phyloP scores from a whole-genome alignment of 2,797 vertebrate species.

The Spheniscus humboldti region DNA sequence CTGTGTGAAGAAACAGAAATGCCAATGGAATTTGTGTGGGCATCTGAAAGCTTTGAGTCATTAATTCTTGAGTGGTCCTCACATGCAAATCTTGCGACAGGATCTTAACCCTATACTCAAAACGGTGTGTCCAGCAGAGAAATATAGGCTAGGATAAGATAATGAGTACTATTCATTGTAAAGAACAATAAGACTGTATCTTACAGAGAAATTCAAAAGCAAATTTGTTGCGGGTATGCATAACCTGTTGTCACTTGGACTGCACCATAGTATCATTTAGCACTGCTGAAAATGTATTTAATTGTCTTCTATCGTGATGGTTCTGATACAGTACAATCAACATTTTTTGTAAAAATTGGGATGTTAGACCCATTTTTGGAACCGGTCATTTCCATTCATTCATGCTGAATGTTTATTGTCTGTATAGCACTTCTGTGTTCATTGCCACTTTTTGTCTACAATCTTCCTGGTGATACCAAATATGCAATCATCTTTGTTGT shows the following conservation, averaged over 20 bases:
- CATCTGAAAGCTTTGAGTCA: not conserved
- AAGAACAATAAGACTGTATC: not conserved
- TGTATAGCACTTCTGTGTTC: not conserved
- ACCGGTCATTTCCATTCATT: not conserved
- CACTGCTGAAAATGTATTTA: not conserved
- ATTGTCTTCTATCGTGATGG: not conserved
- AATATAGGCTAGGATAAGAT: not conserved
- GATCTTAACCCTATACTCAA: not conserved
- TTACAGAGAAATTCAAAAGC: not conserved
- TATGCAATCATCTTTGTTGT: not conserved
- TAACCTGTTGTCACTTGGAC: not conserved
- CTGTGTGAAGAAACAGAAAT: not conserved
- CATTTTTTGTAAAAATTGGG: not conserved
- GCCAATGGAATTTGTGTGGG: not conserved
- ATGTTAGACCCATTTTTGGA: not conserved
- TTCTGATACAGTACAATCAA: not conserved
- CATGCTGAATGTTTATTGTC: not conserved
- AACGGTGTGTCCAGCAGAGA: not conserved
- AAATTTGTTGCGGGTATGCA: not conserved
- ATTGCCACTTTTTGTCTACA: not conserved
- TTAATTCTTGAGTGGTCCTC: not conserved
- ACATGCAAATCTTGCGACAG: not conserved
- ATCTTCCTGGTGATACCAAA: not conserved
- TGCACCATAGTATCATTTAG: not conserved
- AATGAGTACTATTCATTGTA: not conserved